Conservation (phyloP, 2,888 invertebrate genomes). For the Dermolepida albohirtum region DNA sequence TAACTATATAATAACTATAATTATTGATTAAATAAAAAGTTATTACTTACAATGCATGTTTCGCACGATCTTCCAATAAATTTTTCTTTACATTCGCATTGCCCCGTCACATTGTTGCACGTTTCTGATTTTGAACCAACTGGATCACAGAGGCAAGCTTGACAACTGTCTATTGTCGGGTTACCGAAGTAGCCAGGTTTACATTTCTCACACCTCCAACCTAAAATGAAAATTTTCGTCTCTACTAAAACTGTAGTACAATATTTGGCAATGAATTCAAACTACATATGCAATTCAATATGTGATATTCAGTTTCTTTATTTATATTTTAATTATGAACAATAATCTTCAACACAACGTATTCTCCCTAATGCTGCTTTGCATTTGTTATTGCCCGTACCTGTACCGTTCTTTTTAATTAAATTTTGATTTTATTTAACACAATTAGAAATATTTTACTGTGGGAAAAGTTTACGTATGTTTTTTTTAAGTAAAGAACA, state of each 20-base stretch:
- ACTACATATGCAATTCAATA: background rate
- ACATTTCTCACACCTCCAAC: slow-evolving; percentile 78
- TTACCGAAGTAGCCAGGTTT: slow-evolving; percentile 75
- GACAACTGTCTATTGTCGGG: slow-evolving; percentile 73
- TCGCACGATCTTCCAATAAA: slow-evolving; percentile 81
- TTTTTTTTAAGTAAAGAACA: no score
- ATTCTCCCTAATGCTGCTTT: no score
- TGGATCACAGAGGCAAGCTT: slow-evolving; percentile 81
- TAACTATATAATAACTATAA: no score
- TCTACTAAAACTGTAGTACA: background rate
- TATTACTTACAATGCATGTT: slow-evolving; percentile 68
- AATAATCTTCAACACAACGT: no score
- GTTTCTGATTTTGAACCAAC: slow-evolving; percentile 77
- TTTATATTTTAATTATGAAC: no score
- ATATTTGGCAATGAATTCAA: no score
- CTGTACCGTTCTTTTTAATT: no score
- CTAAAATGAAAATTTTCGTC: slow-evolving; percentile 62
- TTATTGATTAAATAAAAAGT: background rate
- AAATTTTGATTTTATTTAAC: no score
- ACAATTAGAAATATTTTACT: no score
- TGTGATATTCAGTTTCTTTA: no score
- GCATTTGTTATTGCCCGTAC: no score
- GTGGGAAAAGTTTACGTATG: no score
- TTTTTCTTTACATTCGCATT: slow-evolving; percentile 79
- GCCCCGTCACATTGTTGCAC: slow-evolving; percentile 80